A percentile compares a stretch with the other conserved stretches of the same genome.
phyloP scores from a whole-genome alignment of 92 coral and sea anemone genomes.

The Actinostola sp. region DNA sequence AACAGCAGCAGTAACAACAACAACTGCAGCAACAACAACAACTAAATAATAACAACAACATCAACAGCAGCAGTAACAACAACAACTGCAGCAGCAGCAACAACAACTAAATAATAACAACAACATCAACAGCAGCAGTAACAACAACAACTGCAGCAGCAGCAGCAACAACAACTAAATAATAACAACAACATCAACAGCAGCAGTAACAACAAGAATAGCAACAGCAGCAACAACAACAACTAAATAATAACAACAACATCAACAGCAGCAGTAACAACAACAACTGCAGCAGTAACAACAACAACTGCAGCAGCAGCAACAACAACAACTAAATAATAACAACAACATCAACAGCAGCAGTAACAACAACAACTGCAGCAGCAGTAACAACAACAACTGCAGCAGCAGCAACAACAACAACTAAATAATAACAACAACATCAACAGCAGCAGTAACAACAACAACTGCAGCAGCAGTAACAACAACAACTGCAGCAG shows the following conservation, averaged over 20 bases:
- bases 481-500: too few species aligned
- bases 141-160: background rate
- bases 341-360: too few species aligned
- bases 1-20: background rate
- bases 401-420: too few species aligned
- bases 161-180: too few species aligned
- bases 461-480: too few species aligned
- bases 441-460: too few species aligned
- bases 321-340: background rate
- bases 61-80: background rate
- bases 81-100: background rate
- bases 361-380: too few species aligned
- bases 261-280: background rate
- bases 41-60: background rate
- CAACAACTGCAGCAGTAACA: background rate
- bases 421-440: too few species aligned
- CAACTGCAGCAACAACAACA: background rate
- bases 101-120: too few species aligned
- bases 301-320: background rate
- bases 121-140: background rate
- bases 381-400: too few species aligned
- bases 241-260: too few species aligned
- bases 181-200: background rate
- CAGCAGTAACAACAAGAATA: background rate
- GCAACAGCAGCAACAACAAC: background rate